Evolutionary conservation across 2,113 vertebrate genomes (phyloP), one percentile per base, ranked within the genome.

Genomic region (Sorex araneus): DNA sequence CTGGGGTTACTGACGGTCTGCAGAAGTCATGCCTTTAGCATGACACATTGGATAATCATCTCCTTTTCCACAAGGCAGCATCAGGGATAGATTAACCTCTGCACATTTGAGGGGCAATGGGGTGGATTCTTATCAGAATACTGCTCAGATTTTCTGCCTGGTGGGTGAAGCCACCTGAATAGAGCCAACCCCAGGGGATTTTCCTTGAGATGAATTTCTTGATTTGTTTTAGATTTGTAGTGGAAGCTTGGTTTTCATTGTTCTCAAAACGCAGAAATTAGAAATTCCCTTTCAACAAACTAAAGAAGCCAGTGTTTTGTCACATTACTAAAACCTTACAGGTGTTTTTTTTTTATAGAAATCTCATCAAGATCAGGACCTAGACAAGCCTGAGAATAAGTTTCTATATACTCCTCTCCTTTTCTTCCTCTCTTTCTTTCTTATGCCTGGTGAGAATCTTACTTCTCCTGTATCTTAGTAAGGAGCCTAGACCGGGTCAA

Each of bases 61-160:
- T 95, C 40, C 67, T 86, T 80, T 91, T 94, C 90, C 94, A 95
- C 71, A 69, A n/a, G 87, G 54, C 76, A 60, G 91, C 11, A 16
- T 73, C n/a, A 80, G 90, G 91, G 93, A 94, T 0, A 0, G n/a
- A 77, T 97, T 96, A 90, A 83, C 89, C 75, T 77, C 67, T n/a
- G 73, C 4, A 30, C 89, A 50, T 57, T 57, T 9, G 8, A 54
- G 34, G 2, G 83, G 40, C 40, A 7, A 40, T 3, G 40, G 40
- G 40, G 40, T 40, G 27, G 43, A 32, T 47, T 80, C 88, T 89
- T 84, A 25, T 92, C 40, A 60, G 91, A 50, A 93, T 84, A 70
- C 45, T 18, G 94, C 66, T 88, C 91, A 78, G 91, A 95, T 89
- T 96, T 95, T 87, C 67, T 1, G 66, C 91, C 80, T 91, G 77